Evolutionary conservation across 2,888 invertebrate species (phyloP).

Genomic region (Tuta absoluta): DNA sequence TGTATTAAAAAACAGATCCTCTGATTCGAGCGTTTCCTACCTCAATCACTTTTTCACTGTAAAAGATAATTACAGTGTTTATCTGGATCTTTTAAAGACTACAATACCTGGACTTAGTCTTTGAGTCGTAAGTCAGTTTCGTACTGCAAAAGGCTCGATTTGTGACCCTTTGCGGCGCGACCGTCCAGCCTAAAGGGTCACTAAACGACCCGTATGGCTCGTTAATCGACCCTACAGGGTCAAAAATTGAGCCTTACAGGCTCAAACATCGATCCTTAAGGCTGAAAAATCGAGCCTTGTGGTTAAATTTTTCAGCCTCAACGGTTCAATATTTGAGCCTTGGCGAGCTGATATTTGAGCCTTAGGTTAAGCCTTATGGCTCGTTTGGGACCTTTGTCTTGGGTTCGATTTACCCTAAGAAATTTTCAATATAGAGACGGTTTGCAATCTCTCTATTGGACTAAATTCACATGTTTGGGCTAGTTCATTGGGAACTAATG

Average conservation of each 20-base stretch:
- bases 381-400: not conserved
- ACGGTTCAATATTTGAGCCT: not conserved
- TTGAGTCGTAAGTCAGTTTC: not conserved
- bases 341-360: not conserved
- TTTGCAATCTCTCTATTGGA: not conserved
- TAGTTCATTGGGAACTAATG: not conserved
- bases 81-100: not conserved
- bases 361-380: not conserved
- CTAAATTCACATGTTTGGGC: not conserved
- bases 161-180: not conserved
- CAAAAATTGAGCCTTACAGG: not conserved
- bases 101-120: not conserved
- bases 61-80: not conserved
- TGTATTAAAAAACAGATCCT: not conserved
- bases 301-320: constrained; percentile 1
- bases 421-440: not conserved
- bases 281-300: not conserved
- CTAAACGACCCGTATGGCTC: too few relatives aligned
- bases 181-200: too few relatives aligned
- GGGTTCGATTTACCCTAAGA: not conserved
- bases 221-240: not conserved
- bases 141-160: not conserved
- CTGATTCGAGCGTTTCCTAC: constrained; percentile 2
- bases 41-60: not conserved
- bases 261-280: not conserved